These are phyloP conservation scores for Labeo rohita DNA, from an alignment of 2,113 vertebrate species.

Conservation along the genomic window DNA sequence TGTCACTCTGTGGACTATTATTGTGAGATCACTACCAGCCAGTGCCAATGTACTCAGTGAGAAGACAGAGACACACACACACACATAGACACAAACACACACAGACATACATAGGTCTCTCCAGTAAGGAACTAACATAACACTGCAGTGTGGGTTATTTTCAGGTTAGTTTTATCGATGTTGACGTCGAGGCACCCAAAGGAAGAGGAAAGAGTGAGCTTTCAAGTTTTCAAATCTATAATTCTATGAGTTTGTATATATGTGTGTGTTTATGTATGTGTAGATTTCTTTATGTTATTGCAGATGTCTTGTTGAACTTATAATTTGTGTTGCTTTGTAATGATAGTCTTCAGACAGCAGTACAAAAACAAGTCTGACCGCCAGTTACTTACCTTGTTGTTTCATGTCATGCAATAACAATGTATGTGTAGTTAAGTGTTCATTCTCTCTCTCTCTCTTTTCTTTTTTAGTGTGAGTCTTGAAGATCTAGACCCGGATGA, in stretches of 20 bases:
- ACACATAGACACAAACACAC: conserved; percentile 8
- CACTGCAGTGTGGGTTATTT: neutral
- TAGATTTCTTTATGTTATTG: neutral
- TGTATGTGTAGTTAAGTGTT: neutral
- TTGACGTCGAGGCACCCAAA: neutral
- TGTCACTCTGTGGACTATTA: conserved; percentile 41
- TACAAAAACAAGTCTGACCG: neutral
- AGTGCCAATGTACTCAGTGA: conserved; percentile 46
- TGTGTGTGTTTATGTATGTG: neutral
- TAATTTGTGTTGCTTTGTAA: conserved; percentile 10
- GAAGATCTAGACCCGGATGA: conserved; percentile 62
- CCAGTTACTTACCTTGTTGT: neutral
- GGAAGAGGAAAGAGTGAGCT: conserved; percentile 28
- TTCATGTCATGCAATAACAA: conserved; percentile 1
- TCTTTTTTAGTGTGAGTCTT: conserved; percentile 60
- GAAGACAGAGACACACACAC: conserved; percentile 26
- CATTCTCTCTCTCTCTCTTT: neutral
- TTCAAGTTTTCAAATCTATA: neutral
- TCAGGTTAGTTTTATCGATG: neutral
- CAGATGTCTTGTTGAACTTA: neutral
- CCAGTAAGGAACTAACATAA: neutral
- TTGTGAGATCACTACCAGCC: conserved; percentile 51
- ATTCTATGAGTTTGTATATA: neutral
- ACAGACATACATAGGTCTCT: conserved; percentile 22
- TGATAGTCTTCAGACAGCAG: neutral